Evolutionary conservation across 2,888 invertebrate genomes (phyloP).

Genomic region (Leucoma salicis): DNA sequence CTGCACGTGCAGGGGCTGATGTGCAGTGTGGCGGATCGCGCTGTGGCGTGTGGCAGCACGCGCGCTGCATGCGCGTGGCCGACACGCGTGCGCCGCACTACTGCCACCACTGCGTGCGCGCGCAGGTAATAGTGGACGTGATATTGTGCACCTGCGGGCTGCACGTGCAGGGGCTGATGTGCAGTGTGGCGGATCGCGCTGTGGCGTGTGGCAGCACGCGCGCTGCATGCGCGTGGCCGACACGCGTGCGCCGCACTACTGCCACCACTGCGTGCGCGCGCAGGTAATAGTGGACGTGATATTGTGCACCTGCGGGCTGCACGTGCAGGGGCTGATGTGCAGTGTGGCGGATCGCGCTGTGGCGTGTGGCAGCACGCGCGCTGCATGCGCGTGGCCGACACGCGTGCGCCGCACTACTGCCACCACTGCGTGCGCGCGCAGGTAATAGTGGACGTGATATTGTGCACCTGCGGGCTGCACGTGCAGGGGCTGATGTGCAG

Average conservation of each 20-base stretch:
- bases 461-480: too few species aligned
- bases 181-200: slow-evolving; percentile 59
- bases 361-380: slow-evolving; percentile 91
- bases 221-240: slow-evolving; percentile 86
- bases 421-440: slow-evolving; percentile 15
- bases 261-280: slow-evolving; percentile 18
- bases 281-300: slow-evolving; percentile 10
- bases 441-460: slow-evolving; percentile 11
- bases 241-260: slow-evolving; percentile 86
- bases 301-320: too few species aligned
- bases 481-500: slow-evolving; percentile 32
- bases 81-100: slow-evolving; percentile 85
- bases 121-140: slow-evolving; percentile 10
- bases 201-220: slow-evolving; percentile 90
- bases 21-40: slow-evolving; percentile 35
- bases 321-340: slow-evolving; percentile 29
- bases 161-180: slow-evolving; percentile 26
- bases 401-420: slow-evolving; percentile 86
- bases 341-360: slow-evolving; percentile 76
- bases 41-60: slow-evolving; percentile 91
- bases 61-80: slow-evolving; percentile 87
- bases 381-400: slow-evolving; percentile 83
- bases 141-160: not conserved
- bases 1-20: slow-evolving; percentile 21
- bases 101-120: slow-evolving; percentile 50